These are phyloP conservation scores for Onychostoma macrolepis DNA, from an alignment of 2,113 vertebrate species.

Conservation along the genomic window DNA sequence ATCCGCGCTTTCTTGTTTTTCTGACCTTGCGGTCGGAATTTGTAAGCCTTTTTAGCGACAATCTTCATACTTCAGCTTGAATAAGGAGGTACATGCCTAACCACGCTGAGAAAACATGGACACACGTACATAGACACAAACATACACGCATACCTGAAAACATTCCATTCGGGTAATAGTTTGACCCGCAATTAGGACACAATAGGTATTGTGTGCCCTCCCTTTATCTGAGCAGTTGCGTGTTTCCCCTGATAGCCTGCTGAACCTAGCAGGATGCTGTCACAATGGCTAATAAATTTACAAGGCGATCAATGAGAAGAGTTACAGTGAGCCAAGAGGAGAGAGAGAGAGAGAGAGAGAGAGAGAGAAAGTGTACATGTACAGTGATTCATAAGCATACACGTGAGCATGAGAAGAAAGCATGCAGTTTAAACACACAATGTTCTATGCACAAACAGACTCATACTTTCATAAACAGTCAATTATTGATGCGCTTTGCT, in stretches of 20 bases:
- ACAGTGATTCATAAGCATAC: slow-evolving; percentile 54
- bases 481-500: background rate
- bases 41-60: slow-evolving; percentile 59
- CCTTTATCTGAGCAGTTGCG: slow-evolving; percentile 74
- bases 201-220: slow-evolving; percentile 76
- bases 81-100: slow-evolving; percentile 40
- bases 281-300: slow-evolving; percentile 82
- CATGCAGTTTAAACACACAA: slow-evolving; percentile 3
- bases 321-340: slow-evolving; percentile 14
- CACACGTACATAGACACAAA: slow-evolving; percentile 49
- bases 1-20: slow-evolving; percentile 47
- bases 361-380: slow-evolving; percentile 40
- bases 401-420: no score
- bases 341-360: background rate
- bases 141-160: slow-evolving; percentile 60
- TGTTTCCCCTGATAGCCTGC: slow-evolving; percentile 69
- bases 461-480: background rate
- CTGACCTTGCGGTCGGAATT: slow-evolving; percentile 55
- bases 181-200: slow-evolving; percentile 76
- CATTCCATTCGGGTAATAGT: slow-evolving; percentile 65
- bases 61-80: slow-evolving; percentile 26
- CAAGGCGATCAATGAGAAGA: slow-evolving; percentile 66
- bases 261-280: slow-evolving; percentile 74
- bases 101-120: slow-evolving; percentile 57
- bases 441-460: background rate